Conservation (phyloP, 2,888 invertebrate species). For the Helobdella robusta region DNA sequence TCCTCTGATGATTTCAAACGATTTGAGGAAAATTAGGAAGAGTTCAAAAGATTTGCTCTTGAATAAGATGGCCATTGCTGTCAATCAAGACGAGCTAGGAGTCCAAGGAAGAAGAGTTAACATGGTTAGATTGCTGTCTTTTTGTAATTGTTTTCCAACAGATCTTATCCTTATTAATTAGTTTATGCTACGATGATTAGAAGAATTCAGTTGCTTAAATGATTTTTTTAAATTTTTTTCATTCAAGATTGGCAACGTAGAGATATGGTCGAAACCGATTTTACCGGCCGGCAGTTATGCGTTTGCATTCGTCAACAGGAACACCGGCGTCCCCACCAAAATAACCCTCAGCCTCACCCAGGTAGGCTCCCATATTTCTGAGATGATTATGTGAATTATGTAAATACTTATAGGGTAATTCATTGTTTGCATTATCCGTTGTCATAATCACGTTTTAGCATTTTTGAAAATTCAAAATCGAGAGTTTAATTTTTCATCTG, state of each 20-base stretch:
- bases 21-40: slow-evolving; percentile 73
- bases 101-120: slow-evolving; percentile 72
- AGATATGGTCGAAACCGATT: slow-evolving; percentile 72
- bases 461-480: no score
- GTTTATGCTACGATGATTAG: background rate
- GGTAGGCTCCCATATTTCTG: slow-evolving; percentile 34
- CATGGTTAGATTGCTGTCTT: slow-evolving; percentile 23
- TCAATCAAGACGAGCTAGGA: slow-evolving; percentile 84
- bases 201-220: background rate
- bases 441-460: no score
- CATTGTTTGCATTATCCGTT: no score
- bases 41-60: slow-evolving; percentile 84
- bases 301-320: slow-evolving; percentile 41
- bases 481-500: no score
- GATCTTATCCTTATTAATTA: background rate
- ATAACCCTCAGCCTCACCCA: slow-evolving; percentile 33
- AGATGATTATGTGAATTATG: no score
- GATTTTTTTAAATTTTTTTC: background rate
- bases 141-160: background rate
- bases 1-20: slow-evolving; percentile 89
- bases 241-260: slow-evolving; percentile 56
- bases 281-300: slow-evolving; percentile 41
- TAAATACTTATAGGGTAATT: no score
- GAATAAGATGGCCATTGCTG: slow-evolving; percentile 80
- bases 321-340: slow-evolving; percentile 36